Base-by-base conservation (phyloP, 2,888 invertebrate genomes). In the Hypselothyrea guttata region DNA sequence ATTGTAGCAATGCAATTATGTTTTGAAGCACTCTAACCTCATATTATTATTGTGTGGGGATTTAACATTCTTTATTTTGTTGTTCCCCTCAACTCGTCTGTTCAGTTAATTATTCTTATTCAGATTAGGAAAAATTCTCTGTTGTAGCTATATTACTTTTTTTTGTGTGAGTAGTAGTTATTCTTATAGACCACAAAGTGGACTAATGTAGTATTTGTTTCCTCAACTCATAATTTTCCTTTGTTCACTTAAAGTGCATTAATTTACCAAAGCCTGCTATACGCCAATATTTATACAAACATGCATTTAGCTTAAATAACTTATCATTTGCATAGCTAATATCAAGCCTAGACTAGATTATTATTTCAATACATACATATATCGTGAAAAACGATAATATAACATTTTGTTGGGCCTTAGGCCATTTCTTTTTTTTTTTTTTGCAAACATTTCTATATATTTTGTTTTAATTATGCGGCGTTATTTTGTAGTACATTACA, bases 201-300 rank as follows among this genome's bases (percentile, higher is more conserved):
- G 59, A 58, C 48, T 45, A 9, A 7, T 16, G 22, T 37, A 9
- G 9, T 16, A 30, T 37, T 27, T 34, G 11, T 44, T 18, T 11
- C 45, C 42, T 12, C 28, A 7, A 11, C 1, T 1, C 30, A 9
- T 30, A 28, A 9, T 51, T 35, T 18, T 15, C 42, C 42, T 38
- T 56, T 46, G 13, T 53, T 75, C 57, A 57, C 51, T 73, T 45
- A 60, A 63, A 75, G 63, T 64, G 61, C 67, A 78, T 64, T 64
- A n/a, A n/a, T n/a, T n/a, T n/a, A n/a, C n/a, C n/a, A n/a, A n/a
- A n/a, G n/a, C n/a, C n/a, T n/a, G n/a, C n/a, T 71, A 48, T 77
- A 76, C 54, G 67, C 52, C 54, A 49, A n/a, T n/a, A n/a, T n/a
- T n/a, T 82, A 58, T 65, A 78, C 64, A 75, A 59, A 48, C 57